Percentiles rank a stretch among this genome's conserved stretches.
Evolutionary conservation across 2,113 vertebrate genomes (phyloP).

Genomic region (Hyaena hyaena): DNA sequence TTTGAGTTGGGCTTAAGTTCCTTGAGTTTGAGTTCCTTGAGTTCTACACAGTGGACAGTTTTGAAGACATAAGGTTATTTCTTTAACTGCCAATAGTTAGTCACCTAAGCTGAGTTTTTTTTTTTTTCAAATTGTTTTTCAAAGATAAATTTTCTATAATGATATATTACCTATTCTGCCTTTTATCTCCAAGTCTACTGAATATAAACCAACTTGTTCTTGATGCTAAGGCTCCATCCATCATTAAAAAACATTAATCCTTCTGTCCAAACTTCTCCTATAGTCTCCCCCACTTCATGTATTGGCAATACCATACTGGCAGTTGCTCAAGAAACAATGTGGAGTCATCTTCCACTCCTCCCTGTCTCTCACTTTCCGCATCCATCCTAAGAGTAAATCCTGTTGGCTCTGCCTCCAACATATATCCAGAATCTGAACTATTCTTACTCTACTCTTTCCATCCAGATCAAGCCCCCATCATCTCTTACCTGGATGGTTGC

Average conservation of each 20-base stretch:
- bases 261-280: background rate
- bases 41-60: background rate
- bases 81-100: background rate
- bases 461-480: background rate
- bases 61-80: background rate
- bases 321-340: background rate
- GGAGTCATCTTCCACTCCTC: background rate
- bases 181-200: slow-evolving; percentile 13
- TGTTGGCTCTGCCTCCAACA: background rate
- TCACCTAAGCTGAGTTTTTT: background rate
- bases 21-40: too few species aligned
- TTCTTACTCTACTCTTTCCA: background rate
- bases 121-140: background rate
- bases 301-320: background rate
- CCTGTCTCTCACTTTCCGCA: too few species aligned
- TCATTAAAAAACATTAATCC: background rate
- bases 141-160: slow-evolving; percentile 11
- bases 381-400: background rate
- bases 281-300: background rate
- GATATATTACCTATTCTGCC: background rate
- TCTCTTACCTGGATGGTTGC: background rate
- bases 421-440: background rate
- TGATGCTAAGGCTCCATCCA: background rate
- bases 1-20: background rate
- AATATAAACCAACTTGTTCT: slow-evolving; percentile 2